Percentiles rank a stretch among this genome's conserved stretches.
Conservation (phyloP, 2,888 invertebrate species). For the Plebejus anna region DNA sequence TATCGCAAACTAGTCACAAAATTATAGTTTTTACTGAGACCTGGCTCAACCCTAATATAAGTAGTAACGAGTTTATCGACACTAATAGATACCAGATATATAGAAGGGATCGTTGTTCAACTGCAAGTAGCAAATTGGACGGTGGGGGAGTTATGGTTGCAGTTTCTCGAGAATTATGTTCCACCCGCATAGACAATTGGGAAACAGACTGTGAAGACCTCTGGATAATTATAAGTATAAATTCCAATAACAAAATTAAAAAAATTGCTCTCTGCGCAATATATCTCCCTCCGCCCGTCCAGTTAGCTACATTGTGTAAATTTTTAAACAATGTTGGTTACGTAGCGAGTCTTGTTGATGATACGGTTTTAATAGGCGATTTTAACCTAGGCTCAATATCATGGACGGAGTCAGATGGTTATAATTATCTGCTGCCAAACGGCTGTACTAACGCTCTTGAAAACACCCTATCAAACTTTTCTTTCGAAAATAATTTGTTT, state of each 20-base stretch:
- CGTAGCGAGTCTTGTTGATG: conserved; percentile 7
- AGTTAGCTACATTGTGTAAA: not conserved
- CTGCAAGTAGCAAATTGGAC: not conserved
- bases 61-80: no score
- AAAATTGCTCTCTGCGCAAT: conserved; percentile 16
- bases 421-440: not conserved
- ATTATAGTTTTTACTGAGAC: conserved; percentile 15
- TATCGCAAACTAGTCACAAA: conserved; percentile 31
- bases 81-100: not conserved
- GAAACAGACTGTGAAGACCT: conserved; percentile 25
- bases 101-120: not conserved
- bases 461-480: not conserved
- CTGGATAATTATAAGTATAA: conserved; percentile 10
- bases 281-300: conserved; percentile 23
- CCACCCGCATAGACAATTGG: not conserved
- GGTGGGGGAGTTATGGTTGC: conserved; percentile 6
- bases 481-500: conserved; percentile 9
- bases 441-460: not conserved
- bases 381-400: conserved; percentile 31
- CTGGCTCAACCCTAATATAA: not conserved
- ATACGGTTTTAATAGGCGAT: conserved; percentile 23
- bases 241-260: not conserved
- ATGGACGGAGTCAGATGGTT: conserved; percentile 7
- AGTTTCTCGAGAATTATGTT: not conserved
- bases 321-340: conserved; percentile 21